phyloP scores from a whole-genome alignment of 2,888 invertebrate species.

The Rhamphomyia laevipes region DNA sequence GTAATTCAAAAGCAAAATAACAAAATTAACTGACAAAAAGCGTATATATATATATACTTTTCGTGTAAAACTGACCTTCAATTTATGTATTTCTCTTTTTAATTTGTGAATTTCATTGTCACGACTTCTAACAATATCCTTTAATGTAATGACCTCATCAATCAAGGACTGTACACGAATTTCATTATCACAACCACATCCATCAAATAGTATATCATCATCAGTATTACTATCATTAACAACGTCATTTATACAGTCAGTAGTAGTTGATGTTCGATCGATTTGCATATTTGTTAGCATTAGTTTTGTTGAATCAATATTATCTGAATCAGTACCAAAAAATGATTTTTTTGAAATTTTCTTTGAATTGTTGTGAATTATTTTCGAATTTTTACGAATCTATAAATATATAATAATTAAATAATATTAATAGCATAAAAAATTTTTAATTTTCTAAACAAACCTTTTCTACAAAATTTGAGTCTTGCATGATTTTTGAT shows the following conservation, averaged over 20 bases:
- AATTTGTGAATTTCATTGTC: slow-evolving; percentile 48
- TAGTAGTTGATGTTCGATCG: too few species aligned
- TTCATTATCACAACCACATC: slow-evolving; percentile 16
- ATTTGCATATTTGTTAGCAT: too few species aligned
- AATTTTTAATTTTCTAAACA: slow-evolving; percentile 4
- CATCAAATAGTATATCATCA: slow-evolving; percentile 1
- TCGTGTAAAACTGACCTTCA: slow-evolving; percentile 43
- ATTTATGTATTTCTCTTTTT: slow-evolving; percentile 57
- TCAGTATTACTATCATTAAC: neutral
- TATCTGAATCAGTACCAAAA: too few species aligned
- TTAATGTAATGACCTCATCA: slow-evolving; percentile 44
- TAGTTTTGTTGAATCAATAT: too few species aligned
- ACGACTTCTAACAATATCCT: slow-evolving; percentile 42
- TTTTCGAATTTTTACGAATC: slow-evolving; percentile 14
- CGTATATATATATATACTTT: too few species aligned
- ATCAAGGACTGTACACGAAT: slow-evolving; percentile 40
- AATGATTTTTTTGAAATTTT: neutral
- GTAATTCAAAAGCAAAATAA: too few species aligned
- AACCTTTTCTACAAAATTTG: slow-evolving; percentile 25
- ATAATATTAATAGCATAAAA: neutral
- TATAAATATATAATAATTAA: neutral
- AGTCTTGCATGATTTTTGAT: slow-evolving; percentile 25
- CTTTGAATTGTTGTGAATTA: slow-evolving; percentile 1
- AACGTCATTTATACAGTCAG: too few species aligned
- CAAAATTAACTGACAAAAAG: neutral